Conservation (phyloP, 2,113 vertebrate species). For the Oryzias melastigma region DNA sequence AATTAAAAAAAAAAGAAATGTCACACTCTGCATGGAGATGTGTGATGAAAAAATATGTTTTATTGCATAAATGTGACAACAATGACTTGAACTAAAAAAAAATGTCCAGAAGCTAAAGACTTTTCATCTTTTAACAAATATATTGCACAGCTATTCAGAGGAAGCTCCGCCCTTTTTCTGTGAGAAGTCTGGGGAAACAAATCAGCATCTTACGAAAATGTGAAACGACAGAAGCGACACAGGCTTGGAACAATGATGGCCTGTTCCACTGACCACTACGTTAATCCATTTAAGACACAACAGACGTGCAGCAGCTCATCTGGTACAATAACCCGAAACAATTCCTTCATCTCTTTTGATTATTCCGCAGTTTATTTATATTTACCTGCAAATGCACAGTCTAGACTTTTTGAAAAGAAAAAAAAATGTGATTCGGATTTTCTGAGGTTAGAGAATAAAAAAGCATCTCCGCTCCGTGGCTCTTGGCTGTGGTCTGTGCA, state of each 20-base stretch:
- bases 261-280: constrained; percentile 65
- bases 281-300: constrained; percentile 76
- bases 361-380: constrained; percentile 17
- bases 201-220: constrained; percentile 43
- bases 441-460: constrained; percentile 17
- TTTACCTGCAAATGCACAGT: constrained; percentile 6
- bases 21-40: too few species aligned
- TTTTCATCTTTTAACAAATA: constrained; percentile 40
- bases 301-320: constrained; percentile 46
- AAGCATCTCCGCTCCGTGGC: constrained; percentile 25
- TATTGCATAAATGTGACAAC: too few species aligned
- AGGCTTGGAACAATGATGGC: constrained; percentile 63
- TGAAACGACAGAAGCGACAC: constrained; percentile 60
- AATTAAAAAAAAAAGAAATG: too few species aligned
- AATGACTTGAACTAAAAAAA: background rate
- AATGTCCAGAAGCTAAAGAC: constrained; percentile 12
- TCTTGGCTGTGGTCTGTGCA: constrained; percentile 41
- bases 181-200: constrained; percentile 33
- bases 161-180: constrained; percentile 36
- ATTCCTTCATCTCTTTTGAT: constrained; percentile 21
- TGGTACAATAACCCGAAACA: constrained; percentile 18
- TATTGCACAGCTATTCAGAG: constrained; percentile 53
- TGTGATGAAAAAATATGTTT: too few species aligned
- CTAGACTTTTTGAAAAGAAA: background rate
- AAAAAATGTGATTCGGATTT: constrained; percentile 7